Base-by-base conservation (phyloP, 2,888 invertebrate species). In the Hermaeophaga mercurialis region DNA sequence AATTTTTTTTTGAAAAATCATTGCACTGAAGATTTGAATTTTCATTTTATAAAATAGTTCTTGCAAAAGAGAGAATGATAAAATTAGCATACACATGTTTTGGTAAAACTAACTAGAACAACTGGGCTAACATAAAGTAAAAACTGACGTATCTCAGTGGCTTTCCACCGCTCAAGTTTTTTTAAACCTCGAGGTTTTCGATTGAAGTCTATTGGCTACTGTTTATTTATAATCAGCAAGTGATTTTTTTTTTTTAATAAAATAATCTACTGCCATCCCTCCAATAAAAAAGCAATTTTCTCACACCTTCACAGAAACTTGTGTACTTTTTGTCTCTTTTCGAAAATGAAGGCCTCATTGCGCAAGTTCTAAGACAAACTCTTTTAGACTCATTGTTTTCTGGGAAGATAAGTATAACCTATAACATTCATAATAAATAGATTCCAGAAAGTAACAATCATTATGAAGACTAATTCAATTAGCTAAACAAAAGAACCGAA, bases 201-300 rank as follows among this genome's bases (percentile, higher is more conserved):
- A 17, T 56, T 62, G 41, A 70, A 67, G 7, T 70, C 67, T 41
- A 5, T n/a, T 2, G 71, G 70, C 62, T 65, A 65, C 31, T 50
- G 52, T 14, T 31, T 43, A 28, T 43, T 18, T 2, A 55, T 9
- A 7, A 17, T 44, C 34, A 11, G 58, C 24, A 22, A 17, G 11
- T 8, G 6, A 15, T 60, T 38, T 3, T 61, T 24, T 28, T 48
- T 9, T 8, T n/a, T 11, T 22, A 36, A 3, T 58, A 11, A 58
- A 48, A 61, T 24, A 54, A 28, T 15, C 47, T 26, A 45, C 60
- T 55, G 31, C 64, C 62, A 61, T 63, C 59, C 41, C 64, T 50
- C 65, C 65, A 66, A n/a, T 39, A 17, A 57, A 66, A 61, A 15
- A 66, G 43, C 18, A 67, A 43, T 57, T 66, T 65, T 47, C 61